Conservation (phyloP, 1,140 invertebrate species). For the Hylaeus volcanicus region DNA sequence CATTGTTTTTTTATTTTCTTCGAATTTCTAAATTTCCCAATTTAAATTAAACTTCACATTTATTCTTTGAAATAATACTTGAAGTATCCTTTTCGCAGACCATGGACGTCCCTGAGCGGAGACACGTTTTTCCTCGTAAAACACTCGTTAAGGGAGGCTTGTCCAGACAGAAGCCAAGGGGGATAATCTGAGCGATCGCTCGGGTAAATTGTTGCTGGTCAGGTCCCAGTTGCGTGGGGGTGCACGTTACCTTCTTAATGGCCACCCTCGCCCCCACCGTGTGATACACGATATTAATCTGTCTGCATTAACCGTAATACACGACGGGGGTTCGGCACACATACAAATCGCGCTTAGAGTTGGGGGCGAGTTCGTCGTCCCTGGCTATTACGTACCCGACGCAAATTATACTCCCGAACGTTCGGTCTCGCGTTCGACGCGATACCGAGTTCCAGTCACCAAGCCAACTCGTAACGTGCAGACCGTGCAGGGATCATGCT, state of each 20-base stretch:
- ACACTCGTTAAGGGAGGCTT: background rate
- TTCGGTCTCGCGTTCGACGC: background rate
- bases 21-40: too few relatives aligned
- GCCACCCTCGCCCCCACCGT: background rate
- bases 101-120: background rate
- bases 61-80: too few relatives aligned
- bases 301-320: slow-evolving; percentile 5
- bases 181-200: slow-evolving; percentile 5
- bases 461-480: background rate
- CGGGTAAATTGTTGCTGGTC: slow-evolving; percentile 8
- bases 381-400: background rate
- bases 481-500: too few relatives aligned
- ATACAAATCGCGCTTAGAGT: background rate
- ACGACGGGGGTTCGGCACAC: background rate
- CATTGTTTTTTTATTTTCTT: too few relatives aligned
- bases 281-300: slow-evolving; percentile 29
- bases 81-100: too few relatives aligned
- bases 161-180: too few relatives aligned
- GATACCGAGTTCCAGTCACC: background rate
- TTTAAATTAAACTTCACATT: too few relatives aligned
- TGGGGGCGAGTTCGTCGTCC: background rate
- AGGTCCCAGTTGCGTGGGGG: too few relatives aligned
- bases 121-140: background rate
- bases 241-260: slow-evolving; percentile 15
- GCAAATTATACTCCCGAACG: background rate